A percentile compares a stretch with the other conserved stretches of the same genome.
phyloP scores from a whole-genome alignment of 2,113 vertebrate species.

The Raja brachyura region DNA sequence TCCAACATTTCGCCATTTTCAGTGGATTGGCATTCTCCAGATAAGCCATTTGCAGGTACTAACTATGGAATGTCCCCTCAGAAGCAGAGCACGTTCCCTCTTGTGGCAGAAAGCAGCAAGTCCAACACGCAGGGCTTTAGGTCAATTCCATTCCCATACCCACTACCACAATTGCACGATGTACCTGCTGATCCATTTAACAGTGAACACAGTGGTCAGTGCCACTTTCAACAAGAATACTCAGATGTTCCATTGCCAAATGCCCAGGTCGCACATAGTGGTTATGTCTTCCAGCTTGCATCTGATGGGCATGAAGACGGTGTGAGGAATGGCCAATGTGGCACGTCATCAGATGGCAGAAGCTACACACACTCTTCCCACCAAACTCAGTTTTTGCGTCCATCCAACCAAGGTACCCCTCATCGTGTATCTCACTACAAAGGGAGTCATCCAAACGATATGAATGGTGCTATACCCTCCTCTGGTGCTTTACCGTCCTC shows the following conservation, averaged over 20 bases:
- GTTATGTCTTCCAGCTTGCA: constrained; percentile 64
- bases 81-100: constrained; percentile 60
- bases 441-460: constrained; percentile 59
- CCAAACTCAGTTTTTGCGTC: constrained; percentile 58
- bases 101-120: constrained; percentile 58
- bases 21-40: constrained; percentile 66
- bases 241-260: constrained; percentile 53
- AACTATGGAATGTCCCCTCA: constrained; percentile 63
- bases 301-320: constrained; percentile 61
- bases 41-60: constrained; percentile 73
- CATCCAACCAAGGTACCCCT: constrained; percentile 48
- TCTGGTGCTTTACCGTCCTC: constrained; percentile 52
- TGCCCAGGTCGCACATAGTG: constrained; percentile 57
- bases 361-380: constrained; percentile 56
- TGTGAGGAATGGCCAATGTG: constrained; percentile 54
- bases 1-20: constrained; percentile 40
- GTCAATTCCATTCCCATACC: constrained; percentile 64
- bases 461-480: constrained; percentile 60
- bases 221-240: constrained; percentile 56
- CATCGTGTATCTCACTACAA: constrained; percentile 61
- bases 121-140: constrained; percentile 50
- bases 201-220: constrained; percentile 49
- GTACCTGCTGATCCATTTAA: constrained; percentile 60
- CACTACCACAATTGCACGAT: constrained; percentile 68
- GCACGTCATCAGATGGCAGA: constrained; percentile 56